Base-by-base conservation (phyloP, 2,888 invertebrate genomes). In the Agonopterix heracliana region DNA sequence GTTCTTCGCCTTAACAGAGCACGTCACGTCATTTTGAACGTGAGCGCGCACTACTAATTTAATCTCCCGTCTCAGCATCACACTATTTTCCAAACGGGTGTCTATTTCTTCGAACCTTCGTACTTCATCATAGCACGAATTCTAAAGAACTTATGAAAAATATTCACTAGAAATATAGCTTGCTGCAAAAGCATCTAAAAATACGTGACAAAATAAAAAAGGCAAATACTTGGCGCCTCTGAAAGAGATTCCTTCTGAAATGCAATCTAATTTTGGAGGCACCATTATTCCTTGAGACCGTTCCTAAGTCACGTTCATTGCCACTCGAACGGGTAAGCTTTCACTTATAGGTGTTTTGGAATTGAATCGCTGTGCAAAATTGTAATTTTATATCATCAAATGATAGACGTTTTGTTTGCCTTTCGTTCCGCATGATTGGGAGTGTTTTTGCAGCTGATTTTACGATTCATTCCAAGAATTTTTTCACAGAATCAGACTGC, bases 241-340 rank as follows among this genome's bases (percentile, higher is more conserved):
- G 59, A 61, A 61, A 65, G 64, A 63, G 66, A 66, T 62, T 62
- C 59, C 59, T 50, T 53, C 58, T 63, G 62, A 64, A 63, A 67
- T 65, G 64, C 71, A 67, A 74, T 70, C 71, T 71, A 71, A 74
- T 74, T 72, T 70, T 60, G 65, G 60, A 67, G 69, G 55, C 63
- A 61, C 68, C 66, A 72, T 74, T 74, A 74, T 73, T 67, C 66
- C 66, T 58, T 48, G 60, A 56, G 59, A 64, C 60, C 66, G 56
- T 57, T 57, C 57, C 63, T 57, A 51, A 71, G 69, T 74, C 75
- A 75, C 75, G 75, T 75, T 62, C 68, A 61, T 60, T 66, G 61
- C 61, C 61, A 58, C 60, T 68, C 63, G 60, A 68, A 60, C 60
- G 61, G 54, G 59, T 59, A 63, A 61, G 63, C 62, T 66, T 63